Evolutionary conservation across 2,113 vertebrate species (phyloP).

Genomic region (Vulpes lagopus): DNA sequence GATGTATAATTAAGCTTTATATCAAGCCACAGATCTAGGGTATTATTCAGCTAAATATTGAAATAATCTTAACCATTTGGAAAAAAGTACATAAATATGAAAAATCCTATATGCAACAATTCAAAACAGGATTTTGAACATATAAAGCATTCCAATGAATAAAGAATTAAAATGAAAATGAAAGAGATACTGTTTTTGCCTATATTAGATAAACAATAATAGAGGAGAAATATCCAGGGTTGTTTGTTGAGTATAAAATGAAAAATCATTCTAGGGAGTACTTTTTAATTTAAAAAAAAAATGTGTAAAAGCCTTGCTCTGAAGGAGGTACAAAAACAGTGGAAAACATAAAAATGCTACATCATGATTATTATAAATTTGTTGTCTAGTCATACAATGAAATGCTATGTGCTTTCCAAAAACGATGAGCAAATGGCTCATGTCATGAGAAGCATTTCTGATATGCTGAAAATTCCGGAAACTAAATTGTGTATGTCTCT

Average conservation of each 20-base stretch:
- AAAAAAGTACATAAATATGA: not conserved
- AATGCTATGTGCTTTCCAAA: not conserved
- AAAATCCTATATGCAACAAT: not conserved
- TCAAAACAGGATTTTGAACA: not conserved
- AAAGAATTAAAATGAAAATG: not conserved
- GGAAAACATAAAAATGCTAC: not conserved
- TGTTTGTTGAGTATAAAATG: not conserved
- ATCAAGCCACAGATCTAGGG: not conserved
- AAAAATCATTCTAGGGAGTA: not conserved
- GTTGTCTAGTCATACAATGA: not conserved
- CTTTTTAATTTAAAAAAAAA: not conserved
- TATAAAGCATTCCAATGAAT: not conserved
- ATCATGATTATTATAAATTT: not conserved
- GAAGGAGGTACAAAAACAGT: not conserved
- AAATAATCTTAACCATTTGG: not conserved
- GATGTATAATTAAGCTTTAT: not conserved
- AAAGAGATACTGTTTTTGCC: not conserved
- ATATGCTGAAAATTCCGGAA: not conserved
- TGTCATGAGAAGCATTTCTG: not conserved
- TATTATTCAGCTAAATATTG: not conserved
- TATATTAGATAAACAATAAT: not conserved
- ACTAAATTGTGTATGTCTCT: not conserved
- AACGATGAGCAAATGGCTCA: not conserved
- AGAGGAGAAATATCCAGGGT: not conserved
- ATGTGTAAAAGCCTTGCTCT: not conserved